phyloP scores from a whole-genome alignment of 2,888 invertebrate species.

The Drosophila mulleri region DNA sequence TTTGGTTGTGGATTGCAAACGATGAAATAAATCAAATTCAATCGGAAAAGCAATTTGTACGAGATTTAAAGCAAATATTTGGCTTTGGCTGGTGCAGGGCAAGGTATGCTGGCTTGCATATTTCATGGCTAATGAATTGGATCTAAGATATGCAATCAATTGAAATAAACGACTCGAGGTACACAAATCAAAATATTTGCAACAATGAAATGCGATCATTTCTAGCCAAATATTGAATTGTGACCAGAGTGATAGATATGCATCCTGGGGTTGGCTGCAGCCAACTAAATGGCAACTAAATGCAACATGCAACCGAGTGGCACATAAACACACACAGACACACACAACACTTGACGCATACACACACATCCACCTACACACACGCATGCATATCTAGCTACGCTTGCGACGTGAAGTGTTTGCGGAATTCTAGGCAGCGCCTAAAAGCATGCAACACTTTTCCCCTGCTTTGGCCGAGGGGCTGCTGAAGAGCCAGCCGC shows the following conservation, averaged over 20 bases:
- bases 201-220: slow-evolving; percentile 13
- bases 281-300: slow-evolving; percentile 1
- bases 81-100: not conserved
- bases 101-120: slow-evolving; percentile 16
- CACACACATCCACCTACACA: too few species aligned
- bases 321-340: not conserved
- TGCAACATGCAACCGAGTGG: slow-evolving; percentile 18
- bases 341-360: not conserved
- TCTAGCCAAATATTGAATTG: slow-evolving; percentile 15
- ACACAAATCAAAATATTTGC: slow-evolving; percentile 8
- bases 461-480: slow-evolving; percentile 22
- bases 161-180: not conserved
- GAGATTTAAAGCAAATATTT: slow-evolving; percentile 29
- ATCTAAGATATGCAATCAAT: slow-evolving; percentile 15
- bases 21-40: slow-evolving; percentile 38
- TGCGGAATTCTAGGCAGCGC: slow-evolving; percentile 27
- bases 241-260: not conserved
- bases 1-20: slow-evolving; percentile 1
- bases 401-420: slow-evolving; percentile 24
- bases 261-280: not conserved
- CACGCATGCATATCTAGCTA: slow-evolving; percentile 10
- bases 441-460: slow-evolving; percentile 54
- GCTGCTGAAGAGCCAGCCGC: slow-evolving; percentile 37
- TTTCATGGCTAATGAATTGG: slow-evolving; percentile 16
- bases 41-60: slow-evolving; percentile 20